Evolutionary conservation across 2,888 invertebrate species (phyloP), one percentile per base, ranked within the genome.

Genomic region (Teleogryllus oceanicus): DNA sequence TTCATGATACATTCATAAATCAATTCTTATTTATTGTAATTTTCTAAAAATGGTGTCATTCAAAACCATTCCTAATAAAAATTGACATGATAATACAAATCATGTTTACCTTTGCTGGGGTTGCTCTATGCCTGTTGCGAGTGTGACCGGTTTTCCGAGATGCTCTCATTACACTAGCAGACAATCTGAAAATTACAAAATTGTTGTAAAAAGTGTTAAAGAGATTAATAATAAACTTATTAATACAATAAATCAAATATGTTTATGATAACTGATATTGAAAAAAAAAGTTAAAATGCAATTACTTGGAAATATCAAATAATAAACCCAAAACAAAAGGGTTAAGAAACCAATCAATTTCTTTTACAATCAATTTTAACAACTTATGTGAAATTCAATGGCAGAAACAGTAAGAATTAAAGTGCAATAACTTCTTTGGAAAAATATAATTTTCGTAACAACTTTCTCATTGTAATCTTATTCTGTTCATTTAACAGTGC

Each of bases 101-200:
- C 37, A 37, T 37, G 82, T 82, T 81, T 86, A 90, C 90, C 87
- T 90, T 92, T 4, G 92, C 92, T 0, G 92, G 92, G 20, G 92
- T 92, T 20, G 91, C 92, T 79, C 92, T 87, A 85, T 92, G 92
- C 75, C 92, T 86, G 21, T 90, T 89, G 80, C 92, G 88, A 81
- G 88, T 90, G 83, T 91, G 91, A n/a, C 89, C 91, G 75, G 83
- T 83, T 80, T 85, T 85, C 79, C 85, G 79, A 11, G 81, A 80
- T 10, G 83, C 83, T 18, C 84, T 81, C 86, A 90, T 92, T 83
- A 89, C 92, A 84, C 90, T 93, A 10, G 90, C 91, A 84, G 88
- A 93, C 85, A 88, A 88, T 84, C 90, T 83, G 78, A 51, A 78
- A 50, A 20, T 3, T 37, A 37, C 8, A 5, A 37, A 37, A 37